Evolutionary conservation across 2,113 vertebrate genomes (phyloP), one percentile per base, ranked within the genome.

Genomic region (Myotis davidii): DNA sequence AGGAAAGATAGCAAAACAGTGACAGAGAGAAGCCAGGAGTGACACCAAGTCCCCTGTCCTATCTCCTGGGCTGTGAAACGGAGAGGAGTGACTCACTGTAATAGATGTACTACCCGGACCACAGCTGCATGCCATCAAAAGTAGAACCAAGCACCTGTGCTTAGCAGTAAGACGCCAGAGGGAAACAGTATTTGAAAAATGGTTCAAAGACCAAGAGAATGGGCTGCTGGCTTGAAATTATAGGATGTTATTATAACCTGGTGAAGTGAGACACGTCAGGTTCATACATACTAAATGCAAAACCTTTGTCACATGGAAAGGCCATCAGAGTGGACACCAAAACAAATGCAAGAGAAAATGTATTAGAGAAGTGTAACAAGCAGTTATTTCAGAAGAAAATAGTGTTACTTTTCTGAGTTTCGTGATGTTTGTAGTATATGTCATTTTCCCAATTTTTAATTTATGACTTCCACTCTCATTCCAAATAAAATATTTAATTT

Each of bases 381-480:
- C 20, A 42, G 17, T 54, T 69, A 82, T 8, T 48, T 87, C 23
- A 54, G 37, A 64, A 65, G 25, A 27, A 79, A 42, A 73, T 25
- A 34, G 11, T 21, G 17, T 76, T 65, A 34, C 32, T 69, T 88
- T 96, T 61, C 52, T 54, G 48, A 72, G 20, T 42, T 85, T 50
- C 78, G 27, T 92, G 37, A 25, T 85, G 13, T 65, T 39, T 85
- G 23, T 21, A 8, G 34, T 73, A 52, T n/a, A n/a, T 87, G 39
- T 73, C 37, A 84, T 61, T 82, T 92, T 77, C 39, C 32, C 45
- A 92, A 82, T 14, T 83, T 91, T 78, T 90, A 54, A 61, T 69
- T 65, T 79, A 74, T 89, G 3, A 50, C 34, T 50, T 79, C 23
- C 59, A 78, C 85, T 65, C 48, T 74, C 20, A 20, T 94, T 89